Conservation (phyloP, 2,888 invertebrate species). For the Drosophila multiciliata region DNA sequence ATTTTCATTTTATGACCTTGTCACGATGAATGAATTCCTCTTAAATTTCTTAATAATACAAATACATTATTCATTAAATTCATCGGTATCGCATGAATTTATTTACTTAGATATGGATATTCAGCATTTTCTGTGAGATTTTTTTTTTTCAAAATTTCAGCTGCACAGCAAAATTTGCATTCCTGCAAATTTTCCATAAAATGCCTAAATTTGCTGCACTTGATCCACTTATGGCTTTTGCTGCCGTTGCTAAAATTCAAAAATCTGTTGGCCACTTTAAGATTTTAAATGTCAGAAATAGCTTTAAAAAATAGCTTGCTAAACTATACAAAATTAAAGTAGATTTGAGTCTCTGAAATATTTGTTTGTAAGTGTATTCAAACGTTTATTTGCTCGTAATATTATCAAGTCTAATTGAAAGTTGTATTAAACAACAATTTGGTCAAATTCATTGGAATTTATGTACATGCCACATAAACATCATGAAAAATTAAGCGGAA, state of each 20-base stretch:
- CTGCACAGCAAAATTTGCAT: not conserved
- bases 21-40: not conserved
- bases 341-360: too few species aligned
- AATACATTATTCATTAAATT: not conserved
- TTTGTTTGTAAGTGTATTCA: not conserved
- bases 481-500: constrained; percentile 44
- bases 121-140: not conserved
- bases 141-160: not conserved
- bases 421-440: constrained; percentile 77
- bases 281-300: not conserved
- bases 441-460: constrained; percentile 61
- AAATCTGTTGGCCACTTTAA: too few species aligned
- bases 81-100: not conserved
- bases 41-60: not conserved
- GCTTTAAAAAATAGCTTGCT: not conserved
- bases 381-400: constrained; percentile 30
- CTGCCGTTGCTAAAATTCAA: constrained; percentile 2
- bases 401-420: constrained; percentile 55
- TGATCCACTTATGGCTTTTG: not conserved
- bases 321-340: not conserved
- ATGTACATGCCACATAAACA: constrained; percentile 47
- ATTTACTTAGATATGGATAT: not conserved
- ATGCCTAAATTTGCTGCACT: not conserved
- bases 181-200: not conserved
- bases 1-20: constrained; percentile 27